Base-by-base conservation (phyloP, 2,113 vertebrate genomes). In the Illadopsis cleaveri region DNA sequence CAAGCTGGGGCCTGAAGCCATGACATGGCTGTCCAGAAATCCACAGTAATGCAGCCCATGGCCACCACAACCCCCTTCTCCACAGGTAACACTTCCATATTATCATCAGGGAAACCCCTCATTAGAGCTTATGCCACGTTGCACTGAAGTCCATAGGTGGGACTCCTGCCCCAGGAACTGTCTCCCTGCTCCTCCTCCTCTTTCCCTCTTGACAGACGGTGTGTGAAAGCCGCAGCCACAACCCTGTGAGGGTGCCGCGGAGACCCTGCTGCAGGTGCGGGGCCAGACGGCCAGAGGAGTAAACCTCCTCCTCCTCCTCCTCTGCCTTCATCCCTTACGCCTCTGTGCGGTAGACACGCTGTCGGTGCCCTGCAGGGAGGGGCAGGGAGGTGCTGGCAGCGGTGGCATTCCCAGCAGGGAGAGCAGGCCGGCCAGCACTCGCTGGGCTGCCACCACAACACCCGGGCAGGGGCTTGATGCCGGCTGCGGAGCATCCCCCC, bases 11-110 rank as follows among this genome's bases (percentile, higher is more conserved):
- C 30, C 22, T 7, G 3, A 60, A 86, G 47, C 30, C 16, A 18
- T 1, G 14, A 9, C 45, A n/a, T 4, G 21, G 6, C 3, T 40
- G 42, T 21, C n/a, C 64, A 65, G 58, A 83, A 91, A 54, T 27
- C 17, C 80, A 69, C 0, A 0, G 6, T n/a, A 60, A 57, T 1
- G 2, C 18, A 64, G 19, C 4, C 47, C 61, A 3, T 2, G 12
- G 50, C 45, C 23, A 30, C 31, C 57, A 48, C 35, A 40, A 48
- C 48, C 12, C 53, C 28, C n/a, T 78, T 65, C 64, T 78, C 21
- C 69, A 18, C 7, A 8, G 25, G 27, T 6, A 28, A 6, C 11
- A 27, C 15, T 53, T 56, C 48, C 18, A 0, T 18, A 25, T 31
- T 13, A 40, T 24, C 33, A 15, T 3, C 23, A 42, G 15, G 15